Percentiles rank a stretch among this genome's conserved stretches.
Evolutionary conservation across 2,113 vertebrate species (phyloP).

Genomic region (Menura novaehollandiae): DNA sequence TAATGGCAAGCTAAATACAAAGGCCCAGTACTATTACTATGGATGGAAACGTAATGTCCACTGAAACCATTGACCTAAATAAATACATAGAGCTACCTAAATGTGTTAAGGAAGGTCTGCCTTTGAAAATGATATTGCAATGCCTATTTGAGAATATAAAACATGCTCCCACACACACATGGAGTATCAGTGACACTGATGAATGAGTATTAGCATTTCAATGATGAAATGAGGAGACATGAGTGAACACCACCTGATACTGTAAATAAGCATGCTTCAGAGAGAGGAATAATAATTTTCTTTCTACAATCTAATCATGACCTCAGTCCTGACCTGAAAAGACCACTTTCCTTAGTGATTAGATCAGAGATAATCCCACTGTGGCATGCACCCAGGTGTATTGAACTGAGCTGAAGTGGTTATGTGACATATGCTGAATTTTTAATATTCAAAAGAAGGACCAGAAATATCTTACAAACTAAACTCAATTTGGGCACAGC

Average conservation of each 20-base stretch:
- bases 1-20: not conserved
- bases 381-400: slow-evolving; percentile 53
- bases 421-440: slow-evolving; percentile 7
- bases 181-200: slow-evolving; percentile 43
- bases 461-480: not conserved
- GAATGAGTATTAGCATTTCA: slow-evolving; percentile 55
- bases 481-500: not conserved
- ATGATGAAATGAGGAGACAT: slow-evolving; percentile 33
- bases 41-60: not conserved
- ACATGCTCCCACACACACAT: not conserved
- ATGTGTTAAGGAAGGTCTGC: not conserved
- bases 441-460: slow-evolving; percentile 33
- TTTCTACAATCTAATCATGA: slow-evolving; percentile 19
- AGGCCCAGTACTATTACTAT: not conserved
- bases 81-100: not conserved
- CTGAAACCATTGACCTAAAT: not conserved
- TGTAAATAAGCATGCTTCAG: slow-evolving; percentile 41
- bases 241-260: slow-evolving; percentile 48
- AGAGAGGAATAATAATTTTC: slow-evolving; percentile 30
- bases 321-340: slow-evolving; percentile 46
- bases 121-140: not conserved
- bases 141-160: not conserved
- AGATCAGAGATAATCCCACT: slow-evolving; percentile 42
- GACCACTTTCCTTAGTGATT: slow-evolving; percentile 56
- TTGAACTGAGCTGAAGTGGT: slow-evolving; percentile 22